These are phyloP conservation scores for Cossypha niveicapilla DNA, from an alignment of 2,797 vertebrate genomes.

Conservation along the genomic window DNA sequence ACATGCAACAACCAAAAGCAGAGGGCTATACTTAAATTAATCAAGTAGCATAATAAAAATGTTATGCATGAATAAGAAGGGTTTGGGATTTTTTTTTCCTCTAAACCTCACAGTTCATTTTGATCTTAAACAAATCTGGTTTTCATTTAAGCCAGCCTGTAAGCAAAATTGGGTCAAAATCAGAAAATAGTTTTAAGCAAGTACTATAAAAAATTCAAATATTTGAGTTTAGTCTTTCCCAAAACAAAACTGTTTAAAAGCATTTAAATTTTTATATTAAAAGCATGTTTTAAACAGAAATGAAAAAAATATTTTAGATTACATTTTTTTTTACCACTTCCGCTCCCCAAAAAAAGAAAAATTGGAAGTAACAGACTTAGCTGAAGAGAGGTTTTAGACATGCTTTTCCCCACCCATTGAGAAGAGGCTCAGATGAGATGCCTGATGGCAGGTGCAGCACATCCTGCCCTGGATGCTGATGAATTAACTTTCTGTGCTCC, in stretches of 20 bases:
- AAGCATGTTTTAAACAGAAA: not conserved
- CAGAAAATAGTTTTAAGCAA: not conserved
- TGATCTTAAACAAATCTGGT: not conserved
- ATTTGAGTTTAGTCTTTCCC: not conserved
- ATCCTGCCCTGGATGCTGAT: not conserved
- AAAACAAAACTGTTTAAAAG: not conserved
- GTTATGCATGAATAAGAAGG: not conserved
- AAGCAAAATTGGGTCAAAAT: not conserved
- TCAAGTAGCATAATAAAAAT: not conserved
- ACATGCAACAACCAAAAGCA: not conserved
- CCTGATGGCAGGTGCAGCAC: not conserved
- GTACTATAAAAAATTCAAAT: not conserved
- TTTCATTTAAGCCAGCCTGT: not conserved
- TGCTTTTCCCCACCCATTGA: not conserved
- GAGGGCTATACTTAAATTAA: not conserved
- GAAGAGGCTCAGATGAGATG: not conserved
- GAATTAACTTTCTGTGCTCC: not conserved
- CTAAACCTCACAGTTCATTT: not conserved
- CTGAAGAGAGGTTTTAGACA: not conserved
- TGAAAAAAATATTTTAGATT: not conserved
- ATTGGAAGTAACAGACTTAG: not conserved
- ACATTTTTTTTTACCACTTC: rapidly evolving
- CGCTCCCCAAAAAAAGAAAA: rapidly evolving
- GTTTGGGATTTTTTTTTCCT: not conserved
- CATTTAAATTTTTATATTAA: not conserved